Percentiles rank a stretch among this genome's conserved stretches.
phyloP scores from a whole-genome alignment of 2,113 vertebrate genomes.

The Halichoerus grypus region DNA sequence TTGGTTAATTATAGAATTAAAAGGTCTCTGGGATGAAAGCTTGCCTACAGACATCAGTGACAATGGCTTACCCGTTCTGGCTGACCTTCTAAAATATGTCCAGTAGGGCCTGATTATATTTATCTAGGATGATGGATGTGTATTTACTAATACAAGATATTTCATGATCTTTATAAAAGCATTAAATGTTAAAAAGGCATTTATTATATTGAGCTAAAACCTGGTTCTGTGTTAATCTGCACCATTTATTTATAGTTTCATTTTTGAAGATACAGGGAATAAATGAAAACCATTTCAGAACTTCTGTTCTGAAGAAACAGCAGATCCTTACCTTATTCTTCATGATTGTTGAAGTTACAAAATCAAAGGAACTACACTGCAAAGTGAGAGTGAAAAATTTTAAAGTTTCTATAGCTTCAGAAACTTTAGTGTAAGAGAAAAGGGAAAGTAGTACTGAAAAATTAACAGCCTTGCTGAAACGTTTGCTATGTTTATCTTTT shows the following conservation, averaged over 20 bases:
- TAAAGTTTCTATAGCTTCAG: background rate
- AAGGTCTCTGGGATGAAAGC: background rate
- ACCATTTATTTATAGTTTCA: background rate
- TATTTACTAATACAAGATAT: background rate
- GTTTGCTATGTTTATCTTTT: background rate
- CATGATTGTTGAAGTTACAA: background rate
- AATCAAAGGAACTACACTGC: background rate
- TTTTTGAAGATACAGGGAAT: background rate
- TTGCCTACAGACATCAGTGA: background rate
- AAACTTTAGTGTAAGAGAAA: background rate
- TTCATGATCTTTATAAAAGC: background rate
- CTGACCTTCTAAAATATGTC: background rate
- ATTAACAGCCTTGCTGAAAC: background rate
- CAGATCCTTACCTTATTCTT: background rate
- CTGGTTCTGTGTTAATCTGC: background rate
- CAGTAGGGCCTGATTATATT: background rate
- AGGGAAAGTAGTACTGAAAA: background rate
- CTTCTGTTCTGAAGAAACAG: background rate
- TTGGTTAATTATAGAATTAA: background rate
- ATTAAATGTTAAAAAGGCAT: background rate
- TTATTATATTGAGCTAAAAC: background rate
- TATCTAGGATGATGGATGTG: background rate
- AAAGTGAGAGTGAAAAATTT: background rate
- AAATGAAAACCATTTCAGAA: background rate
- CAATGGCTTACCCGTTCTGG: background rate